Percentiles rank a stretch among this genome's conserved stretches.
Conservation (phyloP, 1,140 invertebrate species). For the Psix sp. region DNA sequence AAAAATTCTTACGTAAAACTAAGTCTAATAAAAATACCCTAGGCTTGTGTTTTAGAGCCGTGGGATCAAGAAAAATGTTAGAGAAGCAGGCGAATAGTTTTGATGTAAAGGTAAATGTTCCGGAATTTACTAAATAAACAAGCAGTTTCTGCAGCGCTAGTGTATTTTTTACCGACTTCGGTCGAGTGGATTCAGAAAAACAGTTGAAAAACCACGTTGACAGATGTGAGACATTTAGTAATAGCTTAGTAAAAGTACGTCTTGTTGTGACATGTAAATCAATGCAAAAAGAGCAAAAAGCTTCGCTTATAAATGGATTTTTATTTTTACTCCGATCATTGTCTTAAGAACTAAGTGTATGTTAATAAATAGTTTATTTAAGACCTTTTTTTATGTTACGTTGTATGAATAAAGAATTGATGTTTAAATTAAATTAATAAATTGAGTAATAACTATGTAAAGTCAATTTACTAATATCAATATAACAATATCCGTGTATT, state of each 20-base stretch:
- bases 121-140: slow-evolving; percentile 56
- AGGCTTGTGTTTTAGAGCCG: slow-evolving; percentile 21
- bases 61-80: slow-evolving; percentile 34
- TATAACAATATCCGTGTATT: no score
- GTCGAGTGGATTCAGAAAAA: slow-evolving; percentile 45
- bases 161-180: slow-evolving; percentile 61
- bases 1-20: slow-evolving; percentile 13
- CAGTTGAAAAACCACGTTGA: slow-evolving; percentile 66
- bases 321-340: no score
- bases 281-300: slow-evolving; percentile 65
- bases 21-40: slow-evolving; percentile 26
- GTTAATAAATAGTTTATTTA: no score
- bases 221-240: slow-evolving; percentile 71
- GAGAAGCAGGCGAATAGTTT: slow-evolving; percentile 47
- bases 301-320: slow-evolving; percentile 27
- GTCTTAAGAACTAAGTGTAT: no score
- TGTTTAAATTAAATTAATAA: no score
- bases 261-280: slow-evolving; percentile 66
- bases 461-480: no score
- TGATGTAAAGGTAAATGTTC: slow-evolving; percentile 30
- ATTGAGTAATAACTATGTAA: no score
- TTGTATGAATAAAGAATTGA: no score
- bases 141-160: slow-evolving; percentile 19
- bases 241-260: slow-evolving; percentile 56
- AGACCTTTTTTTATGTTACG: no score